A percentile compares a stretch with the other conserved stretches of the same genome.
phyloP scores from a whole-genome alignment of 2,113 vertebrate species.

The Chionodraco myersi region DNA sequence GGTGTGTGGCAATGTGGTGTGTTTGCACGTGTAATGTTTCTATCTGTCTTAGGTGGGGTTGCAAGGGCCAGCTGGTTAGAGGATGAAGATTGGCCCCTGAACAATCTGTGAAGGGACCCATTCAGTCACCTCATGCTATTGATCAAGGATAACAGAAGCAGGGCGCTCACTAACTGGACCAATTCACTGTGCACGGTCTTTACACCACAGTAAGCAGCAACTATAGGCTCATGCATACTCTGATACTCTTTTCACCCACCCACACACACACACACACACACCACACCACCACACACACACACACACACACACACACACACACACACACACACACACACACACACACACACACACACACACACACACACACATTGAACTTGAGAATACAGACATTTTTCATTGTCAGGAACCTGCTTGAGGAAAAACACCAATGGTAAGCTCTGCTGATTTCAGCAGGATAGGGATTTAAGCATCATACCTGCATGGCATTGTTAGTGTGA shows the following conservation, averaged over 20 bases:
- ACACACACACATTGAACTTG: too few species aligned
- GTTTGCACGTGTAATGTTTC: slow-evolving; percentile 50
- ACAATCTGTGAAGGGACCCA: slow-evolving; percentile 59
- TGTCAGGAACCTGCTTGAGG: slow-evolving; percentile 81
- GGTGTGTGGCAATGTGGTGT: slow-evolving; percentile 9
- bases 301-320: too few species aligned
- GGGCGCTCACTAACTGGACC: slow-evolving; percentile 51
- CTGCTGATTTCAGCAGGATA: slow-evolving; percentile 84
- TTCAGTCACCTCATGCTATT: slow-evolving; percentile 64
- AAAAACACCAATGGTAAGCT: slow-evolving; percentile 73
- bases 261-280: too few species aligned
- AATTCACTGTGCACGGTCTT: slow-evolving; percentile 38
- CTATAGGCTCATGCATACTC: slow-evolving; percentile 31
- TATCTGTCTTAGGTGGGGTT: slow-evolving; percentile 53
- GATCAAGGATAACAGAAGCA: slow-evolving; percentile 65
- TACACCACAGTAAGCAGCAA: slow-evolving; percentile 35
- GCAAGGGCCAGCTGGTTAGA: slow-evolving; percentile 71
- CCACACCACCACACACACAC: too few species aligned
- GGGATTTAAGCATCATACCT: slow-evolving; percentile 76
- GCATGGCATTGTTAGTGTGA: slow-evolving; percentile 60
- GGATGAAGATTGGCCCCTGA: slow-evolving; percentile 54
- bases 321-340: neutral
- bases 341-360: neutral
- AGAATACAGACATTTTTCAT: slow-evolving; percentile 69
- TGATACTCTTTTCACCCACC: slow-evolving; percentile 29